Base-by-base conservation (phyloP, 2,797 vertebrate species). In the Onychomys leucogaster region DNA sequence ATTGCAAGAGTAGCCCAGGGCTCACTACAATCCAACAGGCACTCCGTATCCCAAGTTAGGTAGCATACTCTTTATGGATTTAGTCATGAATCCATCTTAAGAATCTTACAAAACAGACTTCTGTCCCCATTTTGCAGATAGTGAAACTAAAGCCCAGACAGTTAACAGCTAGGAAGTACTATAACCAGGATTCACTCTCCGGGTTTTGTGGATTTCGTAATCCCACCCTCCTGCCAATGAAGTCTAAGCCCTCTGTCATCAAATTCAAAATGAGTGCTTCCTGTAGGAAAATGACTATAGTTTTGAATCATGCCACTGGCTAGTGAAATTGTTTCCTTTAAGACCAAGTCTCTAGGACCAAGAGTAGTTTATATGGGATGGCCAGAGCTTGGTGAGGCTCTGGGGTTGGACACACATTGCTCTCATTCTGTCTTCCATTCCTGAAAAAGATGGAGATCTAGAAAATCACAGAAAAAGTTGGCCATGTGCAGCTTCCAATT, bases 231-330 rank as follows among this genome's bases (percentile, higher is more conserved):
- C 23, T 73, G 17, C 7, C 43, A 41, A 6, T 37, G n/a, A 91
- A 14, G 37, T 25, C 12, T 25, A 43, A 93, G 65, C 49, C 52
- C 52, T 71, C n/a, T 85, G 41, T 43, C 16, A 71, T 84, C 71
- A 73, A 89, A 46, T 85, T 96, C 75, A 95, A 77, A 93, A 94
- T 29, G 49, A 95, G 61, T 7, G 52, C 83, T 71, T 23, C 67
- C 41, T 34, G 49, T 19, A 14, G 25, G 49, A 75, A 91, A 82
- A 65, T 14, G 32, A 43, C 1, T 2, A 46, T 9, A 32, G 10
- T 65, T 89, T 89, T 57, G 41, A 13, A n/a, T 94, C 25, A 55
- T 34, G 8, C 13, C 65, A 8, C 27, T n/a, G 63, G 63, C 32
- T 96, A 52, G 75, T 46, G 71, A 80, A 67, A 19, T 13, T 81